Evolutionary conservation across 2,113 vertebrate species (phyloP).

Genomic region (Uria aalge): DNA sequence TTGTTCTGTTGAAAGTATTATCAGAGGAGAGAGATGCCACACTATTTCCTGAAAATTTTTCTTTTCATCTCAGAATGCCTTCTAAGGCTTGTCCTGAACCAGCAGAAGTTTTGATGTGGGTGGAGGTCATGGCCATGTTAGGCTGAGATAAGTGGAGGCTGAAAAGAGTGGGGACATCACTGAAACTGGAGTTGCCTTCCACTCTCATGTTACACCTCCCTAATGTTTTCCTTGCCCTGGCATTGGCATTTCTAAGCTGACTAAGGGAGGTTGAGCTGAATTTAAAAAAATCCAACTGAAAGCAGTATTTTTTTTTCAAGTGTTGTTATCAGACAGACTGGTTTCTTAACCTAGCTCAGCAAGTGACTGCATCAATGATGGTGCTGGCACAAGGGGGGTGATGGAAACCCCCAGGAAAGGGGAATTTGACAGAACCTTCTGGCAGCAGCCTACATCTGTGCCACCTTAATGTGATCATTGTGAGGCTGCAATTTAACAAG

Average conservation of each 20-base stretch:
- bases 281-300: neutral
- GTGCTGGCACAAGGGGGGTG: neutral
- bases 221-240: neutral
- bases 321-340: neutral
- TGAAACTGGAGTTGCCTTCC: neutral
- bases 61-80: neutral
- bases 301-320: neutral
- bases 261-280: neutral
- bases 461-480: neutral
- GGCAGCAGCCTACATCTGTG: neutral
- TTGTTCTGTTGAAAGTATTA: neutral
- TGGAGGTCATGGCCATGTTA: neutral
- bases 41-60: neutral
- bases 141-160: neutral
- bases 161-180: neutral
- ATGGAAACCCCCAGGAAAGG: neutral
- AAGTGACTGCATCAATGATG: neutral
- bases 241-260: neutral
- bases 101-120: neutral
- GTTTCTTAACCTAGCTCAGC: neutral
- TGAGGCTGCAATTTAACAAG: neutral
- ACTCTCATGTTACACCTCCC: neutral
- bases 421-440: neutral
- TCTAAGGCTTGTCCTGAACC: neutral
- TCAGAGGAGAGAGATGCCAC: neutral